Conservation (phyloP, 2,888 invertebrate genomes). For the Pristionchus exspectatus region DNA sequence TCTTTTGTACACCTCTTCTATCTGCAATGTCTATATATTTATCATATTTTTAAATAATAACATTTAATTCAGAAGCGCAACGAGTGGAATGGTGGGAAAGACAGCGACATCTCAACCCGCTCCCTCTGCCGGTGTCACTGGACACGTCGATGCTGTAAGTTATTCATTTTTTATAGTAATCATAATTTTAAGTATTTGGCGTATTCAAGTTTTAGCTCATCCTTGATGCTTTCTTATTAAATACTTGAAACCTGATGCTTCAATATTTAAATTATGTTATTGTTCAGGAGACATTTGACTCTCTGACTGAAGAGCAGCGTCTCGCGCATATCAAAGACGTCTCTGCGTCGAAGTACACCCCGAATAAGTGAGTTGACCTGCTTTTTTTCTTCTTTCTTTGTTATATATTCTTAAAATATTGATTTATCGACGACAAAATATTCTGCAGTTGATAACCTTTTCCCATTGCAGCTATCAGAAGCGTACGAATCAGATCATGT, state of each 20-base stretch:
- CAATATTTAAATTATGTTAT: not conserved
- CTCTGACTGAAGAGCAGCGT: constrained; percentile 96
- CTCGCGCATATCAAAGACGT: constrained; percentile 98
- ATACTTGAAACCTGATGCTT: not conserved
- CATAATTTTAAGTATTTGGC: not conserved
- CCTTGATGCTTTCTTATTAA: too few relatives aligned
- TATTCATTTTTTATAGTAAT: not conserved
- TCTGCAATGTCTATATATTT: not conserved
- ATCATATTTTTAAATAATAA: constrained; percentile 14
- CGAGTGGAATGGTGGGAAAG: constrained; percentile 64
- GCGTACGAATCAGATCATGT: constrained; percentile 90
- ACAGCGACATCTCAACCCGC: constrained; percentile 54
- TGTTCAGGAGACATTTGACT: constrained; percentile 81
- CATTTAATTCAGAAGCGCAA: constrained; percentile 60
- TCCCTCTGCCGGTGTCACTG: constrained; percentile 54
- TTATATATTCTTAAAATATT: not conserved
- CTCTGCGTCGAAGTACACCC: constrained; percentile 96
- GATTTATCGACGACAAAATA: not conserved
- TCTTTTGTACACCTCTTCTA: not conserved
- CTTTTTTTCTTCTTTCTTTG: not conserved
- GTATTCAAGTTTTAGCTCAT: too few relatives aligned
- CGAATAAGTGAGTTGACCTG: constrained; percentile 88
- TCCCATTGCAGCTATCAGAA: constrained; percentile 87
- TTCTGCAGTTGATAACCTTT: not conserved
- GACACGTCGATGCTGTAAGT: constrained; percentile 64